Base-by-base conservation (phyloP, 2,113 vertebrate genomes). In the Dicentrarchus labrax region DNA sequence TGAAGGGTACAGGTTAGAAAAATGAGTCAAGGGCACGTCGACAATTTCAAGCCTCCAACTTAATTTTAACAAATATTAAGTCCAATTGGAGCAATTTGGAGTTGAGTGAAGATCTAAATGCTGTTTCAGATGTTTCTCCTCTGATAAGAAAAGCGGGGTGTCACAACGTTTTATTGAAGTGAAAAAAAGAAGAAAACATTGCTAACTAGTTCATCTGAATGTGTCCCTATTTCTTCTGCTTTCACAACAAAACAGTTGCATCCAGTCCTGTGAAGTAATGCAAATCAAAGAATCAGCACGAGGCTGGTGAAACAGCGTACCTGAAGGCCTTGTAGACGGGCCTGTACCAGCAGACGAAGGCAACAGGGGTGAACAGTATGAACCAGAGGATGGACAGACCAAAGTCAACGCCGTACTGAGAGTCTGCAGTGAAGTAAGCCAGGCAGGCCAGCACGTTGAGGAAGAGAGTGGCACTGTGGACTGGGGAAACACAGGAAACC, bases 321-420 rank as follows among this genome's bases (percentile, higher is more conserved):
- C 96, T 98, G 94, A 99, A 99, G 83, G 98, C 98, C 94, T 97
- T 99, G 94, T 99, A 99, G 80, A 99, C 96, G 0, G 98, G 98
- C 86, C 98, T 94, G 94, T 98, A 99, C 98, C 98, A 99, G 87
- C 98, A 99, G 78, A 99, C 38, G 86, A 99, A 99, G 83, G 98
- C 95, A 89, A 97, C 97, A 0, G 98, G 98, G 7, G 96, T 99
- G 94, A 99, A 99, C 90, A 99, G 93, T 88, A 99, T 39, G 82
- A 99, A 96, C 98, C 98, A 99, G 51, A 99, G 94, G 94, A 99
- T 99, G 0, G 98, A 97, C 77, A 99, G 95, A 45, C 98, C 98
- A 0, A 99, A 99, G 93, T 99, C 97, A 0, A 98, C 94, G 0
- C 97, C 98, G 54, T 89, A 89, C 0, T 2, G 0, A 0, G 0